Evolutionary conservation across 2,888 invertebrate genomes (phyloP).

Genomic region (Nephrotoma guestfalica): DNA sequence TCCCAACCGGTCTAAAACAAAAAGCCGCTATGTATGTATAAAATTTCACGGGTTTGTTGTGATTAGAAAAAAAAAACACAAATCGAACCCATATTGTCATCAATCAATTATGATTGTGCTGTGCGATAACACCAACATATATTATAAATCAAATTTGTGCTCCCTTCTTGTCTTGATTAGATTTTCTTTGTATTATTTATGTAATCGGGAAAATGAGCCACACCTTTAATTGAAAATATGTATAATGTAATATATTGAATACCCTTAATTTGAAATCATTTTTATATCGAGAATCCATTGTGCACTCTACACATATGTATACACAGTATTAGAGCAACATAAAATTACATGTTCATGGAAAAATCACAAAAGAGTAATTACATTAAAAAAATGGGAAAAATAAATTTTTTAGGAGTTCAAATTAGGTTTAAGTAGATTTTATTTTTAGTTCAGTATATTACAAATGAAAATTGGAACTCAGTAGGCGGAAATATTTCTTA

Average conservation of each 20-base stretch:
- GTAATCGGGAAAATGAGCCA: not conserved
- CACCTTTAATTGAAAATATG: not conserved
- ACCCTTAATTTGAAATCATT: not conserved
- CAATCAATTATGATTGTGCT: not conserved
- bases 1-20: not conserved
- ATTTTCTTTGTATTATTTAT: not conserved
- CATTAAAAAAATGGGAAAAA: not conserved
- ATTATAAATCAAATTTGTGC: not conserved
- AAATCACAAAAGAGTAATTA: not conserved
- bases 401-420: not conserved
- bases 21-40: not conserved
- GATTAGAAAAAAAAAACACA: not conserved
- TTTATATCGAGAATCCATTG: not conserved
- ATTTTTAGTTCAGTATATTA: not conserved
- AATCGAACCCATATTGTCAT: not conserved
- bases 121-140: not conserved
- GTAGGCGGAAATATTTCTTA: not conserved
- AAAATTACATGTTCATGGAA: not conserved
- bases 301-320: not conserved
- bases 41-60: not conserved
- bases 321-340: not conserved
- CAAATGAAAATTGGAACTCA: not conserved
- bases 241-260: not conserved
- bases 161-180: not conserved
- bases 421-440: not conserved